phyloP scores from a whole-genome alignment of 2,888 invertebrate genomes.

The Callimorpha dominula region DNA sequence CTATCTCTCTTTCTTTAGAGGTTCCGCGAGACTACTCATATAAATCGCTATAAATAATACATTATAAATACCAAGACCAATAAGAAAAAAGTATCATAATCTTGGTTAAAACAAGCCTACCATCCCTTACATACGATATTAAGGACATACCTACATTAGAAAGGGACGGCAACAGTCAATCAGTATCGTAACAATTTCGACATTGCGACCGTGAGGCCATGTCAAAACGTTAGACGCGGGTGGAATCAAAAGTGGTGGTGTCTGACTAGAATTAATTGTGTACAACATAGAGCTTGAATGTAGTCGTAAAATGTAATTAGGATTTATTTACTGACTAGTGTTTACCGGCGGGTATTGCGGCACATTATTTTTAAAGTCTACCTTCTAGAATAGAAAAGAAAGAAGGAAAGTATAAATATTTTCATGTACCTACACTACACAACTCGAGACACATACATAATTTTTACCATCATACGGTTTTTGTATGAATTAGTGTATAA shows the following conservation, averaged over 20 bases:
- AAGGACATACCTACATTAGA: conserved; percentile 38
- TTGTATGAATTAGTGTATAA: too few species aligned
- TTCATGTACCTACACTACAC: too few species aligned
- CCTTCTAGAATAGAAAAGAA: too few species aligned
- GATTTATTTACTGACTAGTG: conserved; percentile 8
- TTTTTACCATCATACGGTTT: too few species aligned
- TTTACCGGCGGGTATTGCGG: neutral
- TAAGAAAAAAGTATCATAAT: conserved; percentile 31
- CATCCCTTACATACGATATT: conserved; percentile 32
- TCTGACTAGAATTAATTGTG: conserved; percentile 47
- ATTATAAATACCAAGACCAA: conserved; percentile 32
- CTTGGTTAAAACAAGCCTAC: conserved; percentile 27
- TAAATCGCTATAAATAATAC: conserved; percentile 6
- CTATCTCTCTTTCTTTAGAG: too few species aligned
- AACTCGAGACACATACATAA: too few species aligned
- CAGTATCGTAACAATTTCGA: conserved; percentile 52
- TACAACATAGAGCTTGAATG: conserved; percentile 33
- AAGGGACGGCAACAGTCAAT: conserved; percentile 38
- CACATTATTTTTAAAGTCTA: too few species aligned
- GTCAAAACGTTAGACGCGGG: conserved; percentile 44
- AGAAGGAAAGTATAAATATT: too few species aligned
- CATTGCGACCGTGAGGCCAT: conserved; percentile 48
- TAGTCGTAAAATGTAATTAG: conserved; percentile 32
- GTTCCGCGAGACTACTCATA: too few species aligned
- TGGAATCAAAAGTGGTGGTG: conserved; percentile 40